These are phyloP conservation scores for Setophaga petechia DNA, from an alignment of 2,113 vertebrate species.

Conservation along the genomic window DNA sequence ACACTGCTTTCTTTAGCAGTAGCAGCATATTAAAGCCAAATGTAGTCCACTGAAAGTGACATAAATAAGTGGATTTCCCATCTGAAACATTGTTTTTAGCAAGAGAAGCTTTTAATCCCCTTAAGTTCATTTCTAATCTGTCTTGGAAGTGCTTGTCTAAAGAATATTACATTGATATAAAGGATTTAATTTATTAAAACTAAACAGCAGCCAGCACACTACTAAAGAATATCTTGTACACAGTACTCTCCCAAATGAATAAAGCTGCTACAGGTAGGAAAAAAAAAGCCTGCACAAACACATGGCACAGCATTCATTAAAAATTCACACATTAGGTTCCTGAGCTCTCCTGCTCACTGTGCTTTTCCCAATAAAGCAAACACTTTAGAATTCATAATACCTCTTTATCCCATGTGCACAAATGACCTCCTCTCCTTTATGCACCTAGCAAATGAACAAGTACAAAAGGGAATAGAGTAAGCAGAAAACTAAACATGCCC, in stretches of 20 bases:
- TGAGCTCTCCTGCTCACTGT: slow-evolving; percentile 11
- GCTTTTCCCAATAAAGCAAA: slow-evolving; percentile 68
- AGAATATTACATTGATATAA: slow-evolving; percentile 78
- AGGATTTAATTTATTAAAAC: slow-evolving; percentile 82
- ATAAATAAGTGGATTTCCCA: slow-evolving; percentile 82
- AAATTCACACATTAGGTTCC: slow-evolving; percentile 64
- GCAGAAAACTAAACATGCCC: slow-evolving; percentile 69
- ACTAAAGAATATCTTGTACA: slow-evolving; percentile 45
- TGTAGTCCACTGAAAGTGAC: slow-evolving; percentile 77
- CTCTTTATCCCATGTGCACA: slow-evolving; percentile 65
- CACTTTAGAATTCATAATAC: slow-evolving; percentile 70
- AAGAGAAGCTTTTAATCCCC: slow-evolving; percentile 84
- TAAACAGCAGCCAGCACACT: slow-evolving; percentile 66
- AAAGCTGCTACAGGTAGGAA: slow-evolving; percentile 63
- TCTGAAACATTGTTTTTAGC: slow-evolving; percentile 81
- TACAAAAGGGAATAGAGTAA: slow-evolving; percentile 66
- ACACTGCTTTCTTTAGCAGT: slow-evolving; percentile 36
- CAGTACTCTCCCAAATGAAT: slow-evolving; percentile 71
- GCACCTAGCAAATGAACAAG: slow-evolving; percentile 64
- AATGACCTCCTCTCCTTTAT: slow-evolving; percentile 62
- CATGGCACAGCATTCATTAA: slow-evolving; percentile 62
- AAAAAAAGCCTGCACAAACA: background rate
- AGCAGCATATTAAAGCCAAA: slow-evolving; percentile 73
- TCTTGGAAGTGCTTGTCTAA: slow-evolving; percentile 79
- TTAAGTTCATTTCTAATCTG: slow-evolving; percentile 83